Evolutionary conservation across 1,140 invertebrate genomes (phyloP).

Genomic region (Mamestra configurata): DNA sequence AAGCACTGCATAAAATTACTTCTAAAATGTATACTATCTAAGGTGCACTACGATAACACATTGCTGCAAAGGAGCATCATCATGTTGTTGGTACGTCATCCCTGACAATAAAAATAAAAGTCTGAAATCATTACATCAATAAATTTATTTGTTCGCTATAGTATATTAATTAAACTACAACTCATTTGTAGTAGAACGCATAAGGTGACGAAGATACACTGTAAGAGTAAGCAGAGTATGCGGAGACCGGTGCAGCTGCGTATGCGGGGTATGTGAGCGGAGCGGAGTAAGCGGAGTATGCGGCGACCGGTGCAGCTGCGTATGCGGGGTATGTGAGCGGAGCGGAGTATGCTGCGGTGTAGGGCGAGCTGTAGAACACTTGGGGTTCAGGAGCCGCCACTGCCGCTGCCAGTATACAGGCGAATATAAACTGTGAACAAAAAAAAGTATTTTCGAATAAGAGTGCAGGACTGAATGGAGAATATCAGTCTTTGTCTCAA

Average conservation of each 20-base stretch:
- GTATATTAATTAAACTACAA: neutral
- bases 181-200: slow-evolving; percentile 39
- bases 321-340: slow-evolving; percentile 82
- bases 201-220: slow-evolving; percentile 65
- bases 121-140: neutral
- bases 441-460: too few relatives aligned
- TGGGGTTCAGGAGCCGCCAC: slow-evolving; percentile 3
- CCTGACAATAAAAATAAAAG: too few relatives aligned
- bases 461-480: too few relatives aligned
- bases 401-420: slow-evolving; percentile 12
- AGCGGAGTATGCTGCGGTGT: slow-evolving; percentile 67
- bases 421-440: slow-evolving; percentile 13
- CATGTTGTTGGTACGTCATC: too few relatives aligned
- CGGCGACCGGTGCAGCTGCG: slow-evolving; percentile 73
- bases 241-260: slow-evolving; percentile 73
- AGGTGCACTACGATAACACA: too few relatives aligned
- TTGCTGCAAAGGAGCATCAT: too few relatives aligned
- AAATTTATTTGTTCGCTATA: slow-evolving; percentile 11
- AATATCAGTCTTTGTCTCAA: too few relatives aligned
- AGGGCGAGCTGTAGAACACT: neutral
- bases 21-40: too few relatives aligned
- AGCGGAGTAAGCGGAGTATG: slow-evolving; percentile 68
- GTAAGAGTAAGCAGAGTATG: slow-evolving; percentile 73
- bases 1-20: too few relatives aligned
- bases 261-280: slow-evolving; percentile 82